Evolutionary conservation across 2,888 invertebrate genomes (phyloP), one percentile per base, ranked within the genome.

Genomic region (Panzeria rudis): DNA sequence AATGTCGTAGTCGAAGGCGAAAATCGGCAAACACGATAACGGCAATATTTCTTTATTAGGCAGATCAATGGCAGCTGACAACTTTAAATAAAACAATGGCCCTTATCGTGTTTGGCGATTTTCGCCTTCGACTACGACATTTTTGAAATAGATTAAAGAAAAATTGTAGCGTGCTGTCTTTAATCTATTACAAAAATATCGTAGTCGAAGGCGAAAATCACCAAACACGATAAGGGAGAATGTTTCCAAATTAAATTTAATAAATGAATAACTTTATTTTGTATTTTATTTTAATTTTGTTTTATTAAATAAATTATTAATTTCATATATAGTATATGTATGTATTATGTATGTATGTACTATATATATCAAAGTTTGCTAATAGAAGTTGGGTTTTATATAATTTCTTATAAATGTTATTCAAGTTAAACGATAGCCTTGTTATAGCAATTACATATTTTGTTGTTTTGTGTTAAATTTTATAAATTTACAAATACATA

Each of bases 401-500:
- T 44, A 29, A 64, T 64, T 64, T 64, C n/a, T 54, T 69, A 23
- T 23, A 54, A 25, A 29, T 29, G 6, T 61, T 7, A 61, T 32
- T 59, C 20, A 44, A 73, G 44, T 59, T 44, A 54, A 76, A 62
- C 44, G 69, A 50, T 81, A 52, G 32, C 29, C 54, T 5, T 15
- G 11, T 56, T 54, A 59, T 68, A 25, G 47, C 56, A n/a, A 29
- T 56, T 44, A 68, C 23, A 62, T 29, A 50, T 35, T 64, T 66
- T 68, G 38, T 66, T 68, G 29, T 47, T 73, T 32, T 72, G 17
- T 64, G 35, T 15, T 47, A 77, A 13, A 9, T 29, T 52, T 35
- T 79, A 32, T 11, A 52, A 62, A 79, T 79, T 52, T 71, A 79
- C 78, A 79, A 69, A 54, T 79, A n/a, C n/a, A n/a, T n/a, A 62